Evolutionary conservation across 2,113 vertebrate genomes (phyloP), one percentile per base, ranked within the genome.

Genomic region (Lucifuga dentata): DNA sequence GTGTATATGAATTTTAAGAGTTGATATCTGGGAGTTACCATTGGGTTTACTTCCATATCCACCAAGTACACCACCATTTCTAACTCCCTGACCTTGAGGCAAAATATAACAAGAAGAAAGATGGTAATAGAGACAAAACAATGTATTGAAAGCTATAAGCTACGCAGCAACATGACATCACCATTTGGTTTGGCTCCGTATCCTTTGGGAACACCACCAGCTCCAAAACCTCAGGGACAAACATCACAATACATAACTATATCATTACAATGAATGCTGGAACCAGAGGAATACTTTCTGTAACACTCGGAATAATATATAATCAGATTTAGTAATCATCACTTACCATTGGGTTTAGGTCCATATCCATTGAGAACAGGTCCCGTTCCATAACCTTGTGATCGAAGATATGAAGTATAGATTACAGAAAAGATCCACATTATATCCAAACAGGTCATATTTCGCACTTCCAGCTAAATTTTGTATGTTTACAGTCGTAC

Each of bases 311-410:
- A n/a, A n/a, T n/a, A n/a, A n/a, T n/a, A n/a, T n/a, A n/a, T n/a
- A n/a, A n/a, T n/a, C n/a, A 7, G 26, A 29, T 29, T 29, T 29
- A n/a, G n/a, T n/a, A n/a, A 26, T n/a, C 1, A 52, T 29, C 1
- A 24, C 0, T 45, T 82, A 86, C 78, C 83, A 62, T 35, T 80
- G 16, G 73, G 82, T 68, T 74, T 84, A 3, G 15, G 11, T 72
- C 78, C 78, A 82, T 82, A 85, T 46, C 80, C 76, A 45, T 44
- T 62, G 8, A 59, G 39, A 40, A 53, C 36, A 19, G 58, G 70
- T 67, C 80, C 76, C 43, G 74, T 77, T 44, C 69, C 57, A 75
- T 68, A 81, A 73, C 74, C 86, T 89, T 17, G 2, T 50, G 3
- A 57, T 43, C 5, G 64, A 72, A 73, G 1, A 24, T 3, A 77